Evolutionary conservation across 1,140 invertebrate species (phyloP).

Genomic region (Atta cephalotes): DNA sequence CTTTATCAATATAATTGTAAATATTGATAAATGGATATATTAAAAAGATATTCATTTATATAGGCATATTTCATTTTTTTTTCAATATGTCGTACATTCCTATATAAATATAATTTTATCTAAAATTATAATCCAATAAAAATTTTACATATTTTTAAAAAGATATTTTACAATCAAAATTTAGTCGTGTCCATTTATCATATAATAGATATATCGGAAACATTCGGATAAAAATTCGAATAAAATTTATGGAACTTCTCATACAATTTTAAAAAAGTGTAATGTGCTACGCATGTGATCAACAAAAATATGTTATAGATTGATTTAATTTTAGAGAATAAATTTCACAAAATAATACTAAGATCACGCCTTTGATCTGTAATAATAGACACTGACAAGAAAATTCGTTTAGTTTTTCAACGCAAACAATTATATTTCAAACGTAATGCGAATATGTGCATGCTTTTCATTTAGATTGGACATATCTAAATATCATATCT

Average conservation of each 20-base stretch:
- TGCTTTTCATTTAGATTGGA: background rate
- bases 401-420: constrained; percentile 19
- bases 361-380: constrained; percentile 4
- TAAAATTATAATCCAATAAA: background rate
- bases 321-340: background rate
- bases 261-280: background rate
- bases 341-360: constrained; percentile 14
- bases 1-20: background rate
- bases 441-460: background rate
- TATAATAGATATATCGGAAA: constrained; percentile 7
- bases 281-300: background rate
- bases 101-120: background rate
- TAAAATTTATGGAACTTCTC: background rate
- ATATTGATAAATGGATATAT: background rate
- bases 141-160: background rate
- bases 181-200: background rate
- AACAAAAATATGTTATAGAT: background rate
- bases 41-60: constrained; percentile 5
- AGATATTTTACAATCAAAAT: constrained; percentile 20
- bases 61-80: background rate
- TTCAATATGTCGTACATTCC: background rate
- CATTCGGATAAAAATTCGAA: background rate
- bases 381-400: background rate
- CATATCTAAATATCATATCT: background rate
- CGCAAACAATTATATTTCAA: constrained; percentile 2